Evolutionary conservation across 2,888 invertebrate species (phyloP).

Genomic region (Parasteatoda lunata): DNA sequence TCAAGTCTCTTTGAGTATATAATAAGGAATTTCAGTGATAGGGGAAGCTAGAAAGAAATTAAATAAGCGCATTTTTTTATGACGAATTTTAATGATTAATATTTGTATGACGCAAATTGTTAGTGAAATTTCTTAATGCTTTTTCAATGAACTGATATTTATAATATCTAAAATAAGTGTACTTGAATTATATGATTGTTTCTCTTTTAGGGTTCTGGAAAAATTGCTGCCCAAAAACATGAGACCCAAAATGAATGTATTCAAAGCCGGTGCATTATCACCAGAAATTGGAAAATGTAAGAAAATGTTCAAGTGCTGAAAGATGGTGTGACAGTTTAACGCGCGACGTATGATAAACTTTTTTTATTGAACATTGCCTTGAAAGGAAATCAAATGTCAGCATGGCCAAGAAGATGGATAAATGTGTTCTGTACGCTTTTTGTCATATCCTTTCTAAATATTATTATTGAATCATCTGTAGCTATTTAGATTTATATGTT

Average conservation of each 20-base stretch:
- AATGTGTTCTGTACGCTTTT: background rate
- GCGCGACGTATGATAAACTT: background rate
- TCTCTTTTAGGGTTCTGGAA: constrained; percentile 69
- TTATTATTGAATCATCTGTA: too few species aligned
- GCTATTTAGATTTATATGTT: too few species aligned
- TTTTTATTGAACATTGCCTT: constrained; percentile 33
- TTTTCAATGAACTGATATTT: too few species aligned
- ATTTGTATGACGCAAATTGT: too few species aligned
- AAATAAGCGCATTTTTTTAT: too few species aligned
- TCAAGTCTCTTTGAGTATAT: too few species aligned
- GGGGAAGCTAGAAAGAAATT: too few species aligned
- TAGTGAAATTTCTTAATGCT: too few species aligned
- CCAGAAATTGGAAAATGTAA: constrained; percentile 70
- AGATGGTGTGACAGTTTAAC: background rate
- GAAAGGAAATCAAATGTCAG: constrained; percentile 11
- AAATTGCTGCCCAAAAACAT: constrained; percentile 71
- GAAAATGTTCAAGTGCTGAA: constrained; percentile 70
- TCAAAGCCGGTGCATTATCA: constrained; percentile 70
- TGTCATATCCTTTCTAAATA: background rate
- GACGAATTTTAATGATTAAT: too few species aligned
- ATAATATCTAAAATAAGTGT: background rate
- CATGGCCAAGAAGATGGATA: constrained; percentile 49
- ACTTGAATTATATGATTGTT: background rate
- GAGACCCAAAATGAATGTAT: constrained; percentile 71
- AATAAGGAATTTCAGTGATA: too few species aligned